Base-by-base conservation (phyloP, 2,888 invertebrate genomes). In the Boloria selene region DNA sequence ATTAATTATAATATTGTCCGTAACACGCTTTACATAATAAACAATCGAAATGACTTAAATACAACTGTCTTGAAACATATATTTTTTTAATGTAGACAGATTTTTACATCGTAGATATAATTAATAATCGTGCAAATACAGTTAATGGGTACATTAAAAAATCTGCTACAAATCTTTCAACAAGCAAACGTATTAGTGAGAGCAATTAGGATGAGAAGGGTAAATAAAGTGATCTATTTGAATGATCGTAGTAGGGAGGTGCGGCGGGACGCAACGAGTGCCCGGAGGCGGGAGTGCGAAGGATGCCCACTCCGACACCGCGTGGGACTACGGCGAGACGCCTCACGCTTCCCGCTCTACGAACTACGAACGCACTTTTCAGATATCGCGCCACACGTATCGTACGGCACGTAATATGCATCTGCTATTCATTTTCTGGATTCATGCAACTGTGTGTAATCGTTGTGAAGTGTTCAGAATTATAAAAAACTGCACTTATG, bases 241-340 rank as follows among this genome's bases (percentile, higher is more conserved):
- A 75, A 72, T 74, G 68, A 71, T 73, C 76, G 71, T 75, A 77
- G 78, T 77, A 82, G 77, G 81, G 85, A 78, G 74, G 71, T 69
- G 77, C 70, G 73, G 75, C 75, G 78, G 68, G 68, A 65, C 68
- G 68, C 58, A 55, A 59, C 66, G 72, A 75, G 75, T 74, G 75
- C 72, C 74, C 78, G 80, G 78, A 84, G 83, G 85, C 87, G 86
- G 83, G 83, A 80, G 81, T 74, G 53, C 79, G 79, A 77, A 82
- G 79, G 82, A 82, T 81, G 79, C 78, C 79, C 86, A 85, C 85
- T 88, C 80, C 73, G 78, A 83, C 77, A 75, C 78, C 79, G 79
- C 82, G 80, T 79, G 79, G 80, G 78, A 75, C 74, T 79, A 83
- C 73, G 78, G 83, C 80, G 84, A 80, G 87, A 85, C 89, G 89